Base-by-base conservation (phyloP, 1,140 invertebrate species). In the Drosophila kurseongensis region DNA sequence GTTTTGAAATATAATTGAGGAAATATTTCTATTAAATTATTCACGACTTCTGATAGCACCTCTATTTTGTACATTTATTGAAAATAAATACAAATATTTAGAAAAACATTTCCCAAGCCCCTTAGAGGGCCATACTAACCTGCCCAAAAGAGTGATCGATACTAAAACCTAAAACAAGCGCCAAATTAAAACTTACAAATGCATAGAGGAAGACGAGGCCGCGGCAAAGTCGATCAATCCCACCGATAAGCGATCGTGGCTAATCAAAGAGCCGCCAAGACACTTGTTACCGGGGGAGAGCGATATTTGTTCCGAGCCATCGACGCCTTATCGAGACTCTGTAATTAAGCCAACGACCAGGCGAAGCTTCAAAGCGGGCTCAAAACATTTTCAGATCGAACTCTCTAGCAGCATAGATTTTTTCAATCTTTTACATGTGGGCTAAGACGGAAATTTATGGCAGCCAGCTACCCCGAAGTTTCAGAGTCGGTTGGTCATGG, bases 381-480 rank as follows among this genome's bases (percentile, higher is more conserved):
- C 32, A 29, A 68, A 59, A 52, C 45, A 27, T 27, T 52, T 65
- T 66, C 29, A 32, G 72, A 58, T 80, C 56, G 58, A 62, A 61
- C 69, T 86, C 60, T 66, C 66, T 44, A 59, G 18, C 51, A 44
- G 13, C 44, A 9, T 48, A 9, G n/a, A 35, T 40, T 59, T 60
- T 61, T 56, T 41, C 23, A 27, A 52, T 74, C 47, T 65, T 76
- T 88, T 73, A 78, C 75, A 88, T 83, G 66, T 83, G 72, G 68
- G 76, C 74, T 80, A 75, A 80, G 78, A 80, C 77, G 67, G 10
- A 85, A 89, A 89, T 89, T 89, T 89, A 89, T 89, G 77, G 73
- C 75, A 75, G 29, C 10, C 6, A 35, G 57, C 63, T 75, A 57
- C 65, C 77, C 71, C 81, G 23, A 68, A 77, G 62, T 56, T 68